Conservation (phyloP, 1,140 invertebrate species). For the Musca domestica region DNA sequence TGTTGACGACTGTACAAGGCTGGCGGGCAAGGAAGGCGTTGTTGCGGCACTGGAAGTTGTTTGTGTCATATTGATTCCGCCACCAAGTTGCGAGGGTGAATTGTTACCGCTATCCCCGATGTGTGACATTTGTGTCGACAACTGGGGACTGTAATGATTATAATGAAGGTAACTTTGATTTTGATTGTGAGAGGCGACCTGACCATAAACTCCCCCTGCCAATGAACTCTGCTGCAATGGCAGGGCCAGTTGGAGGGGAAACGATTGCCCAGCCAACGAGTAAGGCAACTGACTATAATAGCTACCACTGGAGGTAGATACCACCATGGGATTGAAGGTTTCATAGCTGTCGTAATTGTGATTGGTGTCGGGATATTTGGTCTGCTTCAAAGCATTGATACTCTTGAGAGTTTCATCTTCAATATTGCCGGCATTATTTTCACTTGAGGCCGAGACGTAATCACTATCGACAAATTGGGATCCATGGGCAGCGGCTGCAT, state of each 20-base stretch:
- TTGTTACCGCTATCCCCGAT: not conserved
- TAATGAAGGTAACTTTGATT: constrained; percentile 40
- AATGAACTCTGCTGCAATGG: constrained; percentile 42
- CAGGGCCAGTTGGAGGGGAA: constrained; percentile 44
- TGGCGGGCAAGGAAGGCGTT: constrained; percentile 36
- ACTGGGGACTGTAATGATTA: constrained; percentile 35
- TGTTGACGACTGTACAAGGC: constrained; percentile 44
- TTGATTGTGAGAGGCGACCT: constrained; percentile 2
- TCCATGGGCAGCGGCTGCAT: constrained; percentile 38
- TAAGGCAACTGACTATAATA: constrained; percentile 50
- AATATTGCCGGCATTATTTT: constrained; percentile 4
- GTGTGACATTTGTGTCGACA: constrained; percentile 4
- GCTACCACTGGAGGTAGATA: constrained; percentile 33
- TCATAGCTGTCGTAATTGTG: constrained; percentile 58
- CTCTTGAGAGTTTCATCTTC: constrained; percentile 53
- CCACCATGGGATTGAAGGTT: constrained; percentile 57
- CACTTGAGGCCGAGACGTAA: not conserved
- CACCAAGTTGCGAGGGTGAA: not conserved
- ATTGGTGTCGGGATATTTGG: constrained; percentile 61
- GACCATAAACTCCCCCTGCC: not conserved
- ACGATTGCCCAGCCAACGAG: constrained; percentile 32
- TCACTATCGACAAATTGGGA: constrained; percentile 43
- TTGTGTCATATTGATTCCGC: too few species aligned
- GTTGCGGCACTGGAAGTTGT: not conserved
- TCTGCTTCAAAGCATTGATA: constrained; percentile 48